A percentile compares a stretch with the other conserved stretches of the same genome.
These are phyloP conservation scores for Dryas iulia DNA, from an alignment of 1,140 invertebrate genomes.

Conservation along the genomic window DNA sequence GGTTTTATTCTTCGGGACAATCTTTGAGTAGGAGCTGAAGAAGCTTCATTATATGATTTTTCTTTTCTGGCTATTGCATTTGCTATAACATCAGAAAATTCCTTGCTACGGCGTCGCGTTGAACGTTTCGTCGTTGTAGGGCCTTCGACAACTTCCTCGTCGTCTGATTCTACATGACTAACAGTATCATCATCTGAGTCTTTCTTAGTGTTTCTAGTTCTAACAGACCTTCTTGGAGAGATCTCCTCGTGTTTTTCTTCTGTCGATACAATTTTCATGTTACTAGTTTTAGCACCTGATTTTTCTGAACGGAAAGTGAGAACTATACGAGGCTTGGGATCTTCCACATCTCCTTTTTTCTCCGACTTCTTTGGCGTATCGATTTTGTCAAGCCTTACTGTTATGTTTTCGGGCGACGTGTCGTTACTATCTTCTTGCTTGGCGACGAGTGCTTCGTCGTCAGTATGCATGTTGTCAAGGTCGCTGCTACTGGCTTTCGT, in stretches of 20 bases:
- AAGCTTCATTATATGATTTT: constrained; percentile 77
- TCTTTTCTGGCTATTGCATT: constrained; percentile 82
- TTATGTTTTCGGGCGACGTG: constrained; percentile 40
- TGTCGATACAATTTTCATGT: constrained; percentile 76
- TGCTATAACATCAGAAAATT: constrained; percentile 77
- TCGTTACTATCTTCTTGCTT: constrained; percentile 55
- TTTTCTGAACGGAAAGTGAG: constrained; percentile 78
- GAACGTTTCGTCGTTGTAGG: constrained; percentile 69
- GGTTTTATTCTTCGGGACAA: constrained; percentile 80
- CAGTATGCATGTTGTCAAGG: constrained; percentile 55
- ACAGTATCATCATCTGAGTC: constrained; percentile 66
- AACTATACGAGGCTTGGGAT: constrained; percentile 75
- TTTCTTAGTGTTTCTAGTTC: constrained; percentile 53
- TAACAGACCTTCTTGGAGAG: constrained; percentile 53
- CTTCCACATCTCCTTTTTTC: constrained; percentile 52
- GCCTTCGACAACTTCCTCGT: constrained; percentile 63
- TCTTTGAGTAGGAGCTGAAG: constrained; percentile 46
- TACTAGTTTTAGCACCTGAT: constrained; percentile 67
- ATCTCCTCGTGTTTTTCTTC: constrained; percentile 73
- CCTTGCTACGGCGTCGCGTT: constrained; percentile 74
- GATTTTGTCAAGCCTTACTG: constrained; percentile 46
- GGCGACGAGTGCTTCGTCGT: constrained; percentile 48
- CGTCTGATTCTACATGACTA: constrained; percentile 60
- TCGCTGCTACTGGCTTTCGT: constrained; percentile 14
- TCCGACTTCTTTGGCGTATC: constrained; percentile 47